Evolutionary conservation across 2,888 invertebrate species (phyloP).

Genomic region (Euphydryas editha): DNA sequence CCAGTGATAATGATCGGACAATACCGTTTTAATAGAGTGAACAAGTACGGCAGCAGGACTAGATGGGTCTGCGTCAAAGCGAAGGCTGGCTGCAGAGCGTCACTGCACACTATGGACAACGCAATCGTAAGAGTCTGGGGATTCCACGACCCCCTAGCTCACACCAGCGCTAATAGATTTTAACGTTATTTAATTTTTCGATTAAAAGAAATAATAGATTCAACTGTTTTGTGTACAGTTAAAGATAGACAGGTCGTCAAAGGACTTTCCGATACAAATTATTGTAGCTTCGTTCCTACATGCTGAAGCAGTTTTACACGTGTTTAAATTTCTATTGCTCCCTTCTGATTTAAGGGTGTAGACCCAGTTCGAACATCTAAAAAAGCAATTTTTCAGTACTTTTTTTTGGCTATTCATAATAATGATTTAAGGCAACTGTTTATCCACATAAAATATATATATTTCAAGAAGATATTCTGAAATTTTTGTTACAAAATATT

Average conservation of each 20-base stretch:
- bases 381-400: no score
- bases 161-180: constrained; percentile 76
- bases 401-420: no score
- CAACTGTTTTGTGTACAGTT: constrained; percentile 5
- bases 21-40: constrained; percentile 77
- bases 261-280: neutral
- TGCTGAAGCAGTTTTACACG: neutral
- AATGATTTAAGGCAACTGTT: no score
- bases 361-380: no score
- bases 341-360: no score
- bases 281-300: constrained; percentile 2
- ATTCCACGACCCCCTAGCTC: constrained; percentile 73
- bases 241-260: neutral
- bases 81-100: constrained; percentile 76
- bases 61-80: constrained; percentile 80
- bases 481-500: no score
- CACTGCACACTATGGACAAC: constrained; percentile 76
- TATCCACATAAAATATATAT: no score
- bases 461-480: no score
- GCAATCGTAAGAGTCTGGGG: constrained; percentile 79
- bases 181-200: constrained; percentile 33
- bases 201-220: neutral
- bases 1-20: constrained; percentile 80
- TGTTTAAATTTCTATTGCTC: constrained; percentile 4
- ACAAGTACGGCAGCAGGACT: constrained; percentile 73